Percentiles rank a stretch among this genome's conserved stretches.
Conservation (phyloP, 2,113 vertebrate species). For the Ceuthmochares aereus region DNA sequence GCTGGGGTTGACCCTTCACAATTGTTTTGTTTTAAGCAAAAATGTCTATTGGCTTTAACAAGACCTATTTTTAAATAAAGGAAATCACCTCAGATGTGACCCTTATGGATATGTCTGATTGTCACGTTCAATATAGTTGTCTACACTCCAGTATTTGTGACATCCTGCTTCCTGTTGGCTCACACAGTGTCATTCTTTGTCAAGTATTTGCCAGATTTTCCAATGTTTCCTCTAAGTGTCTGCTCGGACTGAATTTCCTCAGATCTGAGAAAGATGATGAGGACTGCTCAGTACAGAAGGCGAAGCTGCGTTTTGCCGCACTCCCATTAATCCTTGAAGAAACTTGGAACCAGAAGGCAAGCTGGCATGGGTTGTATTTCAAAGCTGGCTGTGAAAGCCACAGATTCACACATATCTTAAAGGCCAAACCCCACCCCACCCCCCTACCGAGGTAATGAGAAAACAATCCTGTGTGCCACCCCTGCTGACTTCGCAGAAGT, state of each 20-base stretch:
- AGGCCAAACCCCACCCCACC: not conserved
- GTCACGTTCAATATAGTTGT: not conserved
- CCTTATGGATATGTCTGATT: not conserved
- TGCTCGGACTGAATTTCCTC: not conserved
- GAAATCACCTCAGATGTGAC: constrained; percentile 5
- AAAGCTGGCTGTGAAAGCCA: not conserved
- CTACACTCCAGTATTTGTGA: constrained; percentile 12
- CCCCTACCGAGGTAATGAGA: not conserved
- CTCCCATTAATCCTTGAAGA: constrained; percentile 8
- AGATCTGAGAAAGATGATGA: not conserved
- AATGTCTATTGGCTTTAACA: not conserved
- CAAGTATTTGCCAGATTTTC: not conserved
- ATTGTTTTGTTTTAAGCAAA: constrained; percentile 13
- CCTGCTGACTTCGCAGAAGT: not conserved
- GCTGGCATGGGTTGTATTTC: not conserved
- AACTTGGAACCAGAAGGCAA: constrained; percentile 13
- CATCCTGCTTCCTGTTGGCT: constrained; percentile 1
- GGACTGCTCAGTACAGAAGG: not conserved
- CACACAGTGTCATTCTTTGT: not conserved
- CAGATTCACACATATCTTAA: not conserved
- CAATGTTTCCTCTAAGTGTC: not conserved
- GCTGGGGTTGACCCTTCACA: not conserved
- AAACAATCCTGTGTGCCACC: not conserved
- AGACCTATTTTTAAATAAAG: not conserved
- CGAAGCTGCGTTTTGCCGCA: not conserved